Evolutionary conservation across 2,797 vertebrate genomes (phyloP).

Genomic region (Rhabdophis nuchalis): DNA sequence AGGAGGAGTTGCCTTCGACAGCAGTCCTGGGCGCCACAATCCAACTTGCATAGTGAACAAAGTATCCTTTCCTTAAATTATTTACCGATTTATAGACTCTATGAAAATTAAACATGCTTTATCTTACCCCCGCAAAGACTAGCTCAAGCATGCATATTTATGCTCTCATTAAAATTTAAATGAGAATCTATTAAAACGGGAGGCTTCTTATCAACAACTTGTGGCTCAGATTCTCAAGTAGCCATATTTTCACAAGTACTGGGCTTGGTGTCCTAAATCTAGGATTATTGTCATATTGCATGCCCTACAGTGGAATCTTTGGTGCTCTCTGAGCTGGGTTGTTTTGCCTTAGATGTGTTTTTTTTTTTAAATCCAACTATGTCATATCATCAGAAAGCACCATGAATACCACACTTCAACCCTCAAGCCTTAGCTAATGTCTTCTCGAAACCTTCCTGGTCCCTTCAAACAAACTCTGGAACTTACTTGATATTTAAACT

Average conservation of each 20-base stretch:
- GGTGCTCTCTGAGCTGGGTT: neutral
- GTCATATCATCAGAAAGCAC: neutral
- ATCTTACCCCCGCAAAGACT: neutral
- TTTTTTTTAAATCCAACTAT: neutral
- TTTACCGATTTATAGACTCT: slow-evolving; percentile 2
- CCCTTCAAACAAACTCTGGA: neutral
- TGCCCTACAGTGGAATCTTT: neutral
- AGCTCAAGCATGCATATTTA: slow-evolving; percentile 36
- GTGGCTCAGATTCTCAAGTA: slow-evolving; percentile 43
- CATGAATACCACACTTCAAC: neutral
- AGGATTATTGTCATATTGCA: accelerated
- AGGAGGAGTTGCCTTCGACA: slow-evolving; percentile 13
- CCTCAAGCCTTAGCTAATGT: neutral
- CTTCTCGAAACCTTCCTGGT: neutral
- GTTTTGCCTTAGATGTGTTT: neutral
- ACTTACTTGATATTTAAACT: neutral
- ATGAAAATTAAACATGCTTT: slow-evolving; percentile 2
- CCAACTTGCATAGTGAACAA: slow-evolving; percentile 27
- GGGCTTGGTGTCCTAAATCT: slow-evolving; percentile 42
- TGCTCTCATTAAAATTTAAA: slow-evolving; percentile 67
- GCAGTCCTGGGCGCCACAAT: neutral
- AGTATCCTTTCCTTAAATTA: slow-evolving; percentile 30
- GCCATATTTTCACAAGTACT: slow-evolving; percentile 31
- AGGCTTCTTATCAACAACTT: slow-evolving; percentile 61
- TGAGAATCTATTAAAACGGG: slow-evolving; percentile 59